Evolutionary conservation across 2,113 vertebrate species (phyloP), one percentile per base, ranked within the genome.

Genomic region (Todiramphus chloris): DNA sequence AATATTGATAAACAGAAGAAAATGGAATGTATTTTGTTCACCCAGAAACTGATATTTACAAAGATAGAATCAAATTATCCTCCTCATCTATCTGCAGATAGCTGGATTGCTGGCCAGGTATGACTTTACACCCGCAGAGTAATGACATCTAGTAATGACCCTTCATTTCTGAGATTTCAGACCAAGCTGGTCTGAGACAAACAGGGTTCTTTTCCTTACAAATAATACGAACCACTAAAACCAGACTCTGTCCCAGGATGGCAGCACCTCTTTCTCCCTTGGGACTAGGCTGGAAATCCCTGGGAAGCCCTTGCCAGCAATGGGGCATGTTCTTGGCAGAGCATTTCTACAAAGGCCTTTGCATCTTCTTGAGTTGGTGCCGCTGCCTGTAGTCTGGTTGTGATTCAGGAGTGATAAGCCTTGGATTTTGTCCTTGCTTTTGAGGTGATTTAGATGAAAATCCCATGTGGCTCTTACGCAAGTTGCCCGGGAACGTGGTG

Each of bases 31-130:
- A 37, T 87, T 96, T 93, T 90, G 90, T 96, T 94, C 93, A 87
- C 53, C 85, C 88, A 72, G 96, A 92, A 97, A 94, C 51, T 95
- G 93, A 74, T 83, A 95, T 96, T 96, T 96, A 85, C 90, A 72
- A 96, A 88, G 83, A 83, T 60, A 64, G 90, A 81, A 90, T 90
- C 64, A 92, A 93, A 93, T 95, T 86, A 83, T 77, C 76, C 67
- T 92, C 39, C 64, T 94, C 51, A 55, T 86, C 59, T 86, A 8
- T 43, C 67, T 80, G 83, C 33, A 82, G 64, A 16, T 46, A 13
- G 13, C 84, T 44, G 41, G 72, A 24, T 37, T 83, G 63, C 72
- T 86, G 5, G 4, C 56, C 48, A 33, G 92, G 80, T 28, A 83
- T 2, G 16, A 43, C 72, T 92, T 83, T 56, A 41, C 1, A 5